Conservation (phyloP, 2,888 invertebrate species). For the Meghimatium bilineatum region DNA sequence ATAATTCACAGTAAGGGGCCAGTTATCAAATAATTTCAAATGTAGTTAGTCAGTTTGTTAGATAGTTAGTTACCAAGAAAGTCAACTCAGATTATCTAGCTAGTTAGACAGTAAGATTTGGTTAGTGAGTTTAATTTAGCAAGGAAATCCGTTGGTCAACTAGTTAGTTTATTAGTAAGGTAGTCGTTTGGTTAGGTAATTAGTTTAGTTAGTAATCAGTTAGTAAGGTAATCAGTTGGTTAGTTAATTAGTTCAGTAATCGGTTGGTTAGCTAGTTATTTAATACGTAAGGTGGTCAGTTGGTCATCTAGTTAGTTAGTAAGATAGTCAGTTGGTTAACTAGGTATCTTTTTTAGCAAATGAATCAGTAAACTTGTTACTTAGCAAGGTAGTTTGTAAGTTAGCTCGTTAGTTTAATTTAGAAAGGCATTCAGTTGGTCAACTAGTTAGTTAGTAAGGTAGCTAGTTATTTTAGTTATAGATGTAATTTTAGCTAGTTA, state of each 20-base stretch:
- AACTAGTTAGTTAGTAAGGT: no score
- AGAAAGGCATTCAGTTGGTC: no score
- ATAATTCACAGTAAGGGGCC: neutral
- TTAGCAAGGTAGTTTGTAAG: no score
- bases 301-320: neutral
- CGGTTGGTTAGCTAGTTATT: neutral
- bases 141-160: neutral
- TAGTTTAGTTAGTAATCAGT: neutral
- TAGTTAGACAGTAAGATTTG: neutral
- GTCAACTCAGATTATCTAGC: neutral
- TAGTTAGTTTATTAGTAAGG: neutral
- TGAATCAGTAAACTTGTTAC: no score
- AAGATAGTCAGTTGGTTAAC: neutral
- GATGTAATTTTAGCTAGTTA: no score
- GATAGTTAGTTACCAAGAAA: neutral
- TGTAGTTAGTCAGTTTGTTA: neutral
- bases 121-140: neutral
- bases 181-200: neutral
- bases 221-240: no score
- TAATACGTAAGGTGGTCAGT: neutral
- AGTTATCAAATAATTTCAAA: neutral
- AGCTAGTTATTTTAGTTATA: no score
- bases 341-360: no score
- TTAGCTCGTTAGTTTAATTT: no score
- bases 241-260: neutral